These are phyloP conservation scores for Myotis yumanensis DNA, from an alignment of 2,113 vertebrate species.

Conservation along the genomic window DNA sequence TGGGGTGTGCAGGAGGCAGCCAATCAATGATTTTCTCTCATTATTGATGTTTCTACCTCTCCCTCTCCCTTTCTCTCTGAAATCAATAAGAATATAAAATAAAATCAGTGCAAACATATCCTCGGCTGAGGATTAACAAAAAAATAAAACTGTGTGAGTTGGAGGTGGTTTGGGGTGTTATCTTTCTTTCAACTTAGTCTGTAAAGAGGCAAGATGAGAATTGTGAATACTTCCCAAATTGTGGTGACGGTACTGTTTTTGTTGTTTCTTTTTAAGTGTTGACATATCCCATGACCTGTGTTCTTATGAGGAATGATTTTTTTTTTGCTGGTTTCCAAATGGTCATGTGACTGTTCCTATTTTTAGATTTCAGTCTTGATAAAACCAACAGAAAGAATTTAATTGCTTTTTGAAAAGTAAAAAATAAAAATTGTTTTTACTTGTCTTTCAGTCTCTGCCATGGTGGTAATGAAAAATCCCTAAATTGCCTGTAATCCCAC, in stretches of 20 bases:
- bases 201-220: constrained; percentile 60
- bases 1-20: too few species aligned
- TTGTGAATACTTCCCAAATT: background rate
- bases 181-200: background rate
- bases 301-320: constrained; percentile 67
- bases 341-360: constrained; percentile 29
- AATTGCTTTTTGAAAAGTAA: background rate
- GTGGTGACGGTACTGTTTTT: background rate
- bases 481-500: background rate
- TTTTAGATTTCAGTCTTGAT: background rate
- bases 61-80: too few species aligned
- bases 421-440: background rate
- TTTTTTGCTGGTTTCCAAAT: constrained; percentile 3
- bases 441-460: background rate
- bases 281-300: constrained; percentile 77
- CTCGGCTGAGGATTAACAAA: too few species aligned
- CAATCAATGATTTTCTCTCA: too few species aligned
- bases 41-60: too few species aligned
- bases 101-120: too few species aligned
- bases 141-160: too few species aligned
- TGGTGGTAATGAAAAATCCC: constrained; percentile 38
- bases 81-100: too few species aligned
- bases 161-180: background rate
- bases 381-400: background rate
- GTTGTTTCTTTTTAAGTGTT: background rate